These are phyloP conservation scores for Polymixis flavicincta DNA, from an alignment of 2,888 invertebrate species.

Conservation along the genomic window DNA sequence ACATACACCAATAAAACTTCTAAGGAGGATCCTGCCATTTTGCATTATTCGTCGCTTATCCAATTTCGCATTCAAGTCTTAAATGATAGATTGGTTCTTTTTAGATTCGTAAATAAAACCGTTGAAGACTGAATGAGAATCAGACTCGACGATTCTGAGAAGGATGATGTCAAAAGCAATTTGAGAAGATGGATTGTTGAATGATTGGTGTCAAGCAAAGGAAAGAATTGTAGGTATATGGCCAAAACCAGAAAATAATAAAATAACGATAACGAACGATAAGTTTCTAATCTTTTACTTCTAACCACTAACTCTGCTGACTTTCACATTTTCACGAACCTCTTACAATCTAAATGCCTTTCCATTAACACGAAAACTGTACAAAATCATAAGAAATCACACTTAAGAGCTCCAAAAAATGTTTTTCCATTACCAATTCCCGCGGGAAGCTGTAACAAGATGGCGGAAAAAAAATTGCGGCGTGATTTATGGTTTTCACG, in stretches of 20 bases:
- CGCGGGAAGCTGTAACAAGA: constrained; percentile 52
- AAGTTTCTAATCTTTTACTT: constrained; percentile 14
- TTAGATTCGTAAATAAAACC: constrained; percentile 28
- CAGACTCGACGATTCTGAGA: background rate
- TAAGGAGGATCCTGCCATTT: constrained; percentile 49
- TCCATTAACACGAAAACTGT: constrained; percentile 57
- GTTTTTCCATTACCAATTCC: constrained; percentile 52
- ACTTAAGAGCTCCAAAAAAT: constrained; percentile 42
- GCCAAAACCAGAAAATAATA: constrained; percentile 9
- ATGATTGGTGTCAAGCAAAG: background rate
- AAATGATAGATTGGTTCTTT: constrained; percentile 46
- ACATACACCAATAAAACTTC: constrained; percentile 43
- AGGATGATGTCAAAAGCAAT: constrained; percentile 1
- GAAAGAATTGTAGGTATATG: background rate
- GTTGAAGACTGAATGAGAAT: constrained; percentile 9
- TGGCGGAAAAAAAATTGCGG: constrained; percentile 47
- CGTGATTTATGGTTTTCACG: constrained; percentile 63
- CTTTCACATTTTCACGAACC: constrained; percentile 43
- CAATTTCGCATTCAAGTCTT: constrained; percentile 58
- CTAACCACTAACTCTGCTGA: constrained; percentile 27
- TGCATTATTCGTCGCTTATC: constrained; percentile 44
- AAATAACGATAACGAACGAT: background rate
- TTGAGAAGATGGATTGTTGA: background rate
- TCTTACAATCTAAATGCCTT: constrained; percentile 48
- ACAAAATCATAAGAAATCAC: constrained; percentile 46